Conservation (phyloP, 2,888 invertebrate species). For the Erebia aethiops region DNA sequence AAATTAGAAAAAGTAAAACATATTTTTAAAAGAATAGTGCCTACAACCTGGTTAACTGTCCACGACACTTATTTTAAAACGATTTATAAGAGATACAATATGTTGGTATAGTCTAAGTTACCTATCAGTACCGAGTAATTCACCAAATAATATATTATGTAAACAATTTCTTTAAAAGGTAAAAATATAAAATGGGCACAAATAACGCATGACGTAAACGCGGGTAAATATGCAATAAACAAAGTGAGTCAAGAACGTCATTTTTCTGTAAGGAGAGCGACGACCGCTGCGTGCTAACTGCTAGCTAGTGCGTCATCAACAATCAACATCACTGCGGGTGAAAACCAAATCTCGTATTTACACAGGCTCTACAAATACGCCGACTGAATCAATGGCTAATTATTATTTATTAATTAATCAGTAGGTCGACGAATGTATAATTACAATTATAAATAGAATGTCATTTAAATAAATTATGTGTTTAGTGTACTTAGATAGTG, state of each 20-base stretch:
- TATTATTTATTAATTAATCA: background rate
- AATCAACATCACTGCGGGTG: slow-evolving; percentile 47
- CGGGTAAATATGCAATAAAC: slow-evolving; percentile 56
- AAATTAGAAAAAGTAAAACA: too few relatives aligned
- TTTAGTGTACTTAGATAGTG: too few relatives aligned
- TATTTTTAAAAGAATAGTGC: too few relatives aligned
- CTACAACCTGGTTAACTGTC: too few relatives aligned
- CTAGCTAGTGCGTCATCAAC: slow-evolving; percentile 54
- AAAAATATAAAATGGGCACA: slow-evolving; percentile 34
- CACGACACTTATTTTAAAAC: too few relatives aligned
- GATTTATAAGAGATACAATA: too few relatives aligned
- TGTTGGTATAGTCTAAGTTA: too few relatives aligned
- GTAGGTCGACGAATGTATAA: slow-evolving; percentile 17
- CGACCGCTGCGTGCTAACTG: slow-evolving; percentile 69
- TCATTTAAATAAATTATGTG: background rate
- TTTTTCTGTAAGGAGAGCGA: slow-evolving; percentile 67
- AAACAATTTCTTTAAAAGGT: slow-evolving; percentile 22
- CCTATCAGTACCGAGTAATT: background rate
- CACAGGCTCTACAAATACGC: background rate
- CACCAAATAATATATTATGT: background rate
- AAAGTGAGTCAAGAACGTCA: slow-evolving; percentile 67
- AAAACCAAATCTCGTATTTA: background rate
- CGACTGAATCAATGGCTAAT: background rate
- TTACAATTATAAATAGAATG: background rate
- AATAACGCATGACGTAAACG: slow-evolving; percentile 52